Evolutionary conservation across 35 echinoderm and acorn worm species (phyloP), one percentile per base, ranked within the genome.

Genomic region (Heliocidaris erythrogramma): DNA sequence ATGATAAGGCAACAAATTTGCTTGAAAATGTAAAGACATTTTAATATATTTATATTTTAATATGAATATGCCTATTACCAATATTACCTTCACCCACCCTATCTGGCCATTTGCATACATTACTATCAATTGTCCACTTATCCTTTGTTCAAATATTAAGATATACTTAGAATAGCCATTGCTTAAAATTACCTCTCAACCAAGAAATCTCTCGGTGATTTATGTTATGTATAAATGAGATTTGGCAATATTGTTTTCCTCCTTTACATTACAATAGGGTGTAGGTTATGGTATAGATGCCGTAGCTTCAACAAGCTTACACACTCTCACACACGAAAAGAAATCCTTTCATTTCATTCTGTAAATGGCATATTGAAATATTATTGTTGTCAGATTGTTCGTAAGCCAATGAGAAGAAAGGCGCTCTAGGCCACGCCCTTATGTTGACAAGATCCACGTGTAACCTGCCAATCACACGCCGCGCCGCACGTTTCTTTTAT

Each of bases 391-490:
- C 87, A 89, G 31, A 89, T 47, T 48, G 87, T 32, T 92, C n/a
- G n/a, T 92, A 30, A 92, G 49, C 91, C 91, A 92, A 92, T 92
- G 91, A 92, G n/a, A 24, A 30, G n/a, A 30, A 11, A 11, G 14
- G 47, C 29, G n/a, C 48, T 30, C 47, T 49, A 30, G 48, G 49
- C 91, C 91, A 59, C 91, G 50, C 91, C 91, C 50, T 48, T 49
- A 9, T 92, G 91, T 92, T 59, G 49, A 59, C 91, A 59, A 21
- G 91, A 30, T 29, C 91, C 91, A 92, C 91, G 91, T 59, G 91
- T 48, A 92, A 92, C 91, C 47, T 92, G 49, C 91, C 91, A 92
- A 92, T 92, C 91, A 92, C 91, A 92, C 91, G 49, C 50, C 50
- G 91, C 16, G 91, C 29, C n/a, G 49, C 91, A 92, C 91, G 91